phyloP scores from a whole-genome alignment of 2,888 invertebrate species.

The Enoplolaimus lenunculus region DNA sequence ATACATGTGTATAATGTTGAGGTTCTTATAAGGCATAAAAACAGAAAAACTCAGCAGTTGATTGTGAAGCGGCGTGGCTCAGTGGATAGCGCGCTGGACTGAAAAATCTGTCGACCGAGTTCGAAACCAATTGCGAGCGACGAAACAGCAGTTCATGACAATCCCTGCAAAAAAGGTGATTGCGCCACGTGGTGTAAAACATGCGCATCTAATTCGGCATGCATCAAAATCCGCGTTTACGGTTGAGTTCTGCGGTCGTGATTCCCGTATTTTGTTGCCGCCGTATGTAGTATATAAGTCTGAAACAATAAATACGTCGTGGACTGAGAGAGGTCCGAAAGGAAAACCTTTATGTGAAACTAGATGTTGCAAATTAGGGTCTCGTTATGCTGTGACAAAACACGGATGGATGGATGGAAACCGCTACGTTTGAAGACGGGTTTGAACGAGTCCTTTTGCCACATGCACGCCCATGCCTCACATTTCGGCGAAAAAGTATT shows the following conservation, averaged over 20 bases:
- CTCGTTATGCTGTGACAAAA: neutral
- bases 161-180: conserved; percentile 36
- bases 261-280: conserved; percentile 39
- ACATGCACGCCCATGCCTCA: conserved; percentile 4
- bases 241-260: conserved; percentile 41
- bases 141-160: conserved; percentile 39
- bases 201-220: conserved; percentile 40
- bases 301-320: conserved; percentile 38
- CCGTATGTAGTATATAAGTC: conserved; percentile 44
- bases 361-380: too few species aligned
- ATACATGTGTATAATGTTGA: too few species aligned
- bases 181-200: conserved; percentile 34
- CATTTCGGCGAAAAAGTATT: neutral
- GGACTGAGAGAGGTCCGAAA: conserved; percentile 42
- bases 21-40: too few species aligned
- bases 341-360: too few species aligned
- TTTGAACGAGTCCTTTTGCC: neutral
- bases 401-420: neutral
- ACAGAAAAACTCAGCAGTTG: too few species aligned
- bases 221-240: conserved; percentile 35
- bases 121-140: too few species aligned
- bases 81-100: too few species aligned
- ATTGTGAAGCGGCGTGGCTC: too few species aligned
- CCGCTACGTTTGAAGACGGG: neutral
- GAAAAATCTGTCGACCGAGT: too few species aligned